A percentile compares a stretch with the other conserved stretches of the same genome.
These are phyloP conservation scores for Cydia pomonella DNA, from an alignment of 1,140 invertebrate species.

Conservation along the genomic window DNA sequence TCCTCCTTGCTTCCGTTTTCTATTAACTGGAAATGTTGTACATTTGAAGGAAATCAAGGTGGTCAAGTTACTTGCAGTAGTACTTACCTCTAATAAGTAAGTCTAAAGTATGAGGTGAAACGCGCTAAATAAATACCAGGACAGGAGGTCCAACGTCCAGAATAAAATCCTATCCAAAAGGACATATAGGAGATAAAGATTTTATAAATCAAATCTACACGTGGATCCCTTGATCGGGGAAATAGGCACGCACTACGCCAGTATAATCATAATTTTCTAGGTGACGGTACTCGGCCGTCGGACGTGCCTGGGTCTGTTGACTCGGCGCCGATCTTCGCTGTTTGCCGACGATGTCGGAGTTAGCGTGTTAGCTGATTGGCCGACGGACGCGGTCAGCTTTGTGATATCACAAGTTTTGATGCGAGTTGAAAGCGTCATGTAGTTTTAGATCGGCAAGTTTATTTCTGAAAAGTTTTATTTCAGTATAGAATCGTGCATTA, in stretches of 20 bases:
- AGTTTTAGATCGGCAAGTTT: background rate
- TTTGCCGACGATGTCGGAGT: constrained; percentile 59
- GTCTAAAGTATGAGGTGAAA: background rate
- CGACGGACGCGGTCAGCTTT: constrained; percentile 44
- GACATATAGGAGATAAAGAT: background rate
- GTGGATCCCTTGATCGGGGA: background rate
- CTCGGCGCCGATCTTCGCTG: constrained; percentile 46
- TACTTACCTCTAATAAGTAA: background rate
- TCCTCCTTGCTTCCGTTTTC: too few relatives aligned
- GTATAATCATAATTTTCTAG: constrained; percentile 27
- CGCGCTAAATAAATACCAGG: background rate
- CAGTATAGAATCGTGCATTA: too few relatives aligned
- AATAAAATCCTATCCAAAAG: background rate
- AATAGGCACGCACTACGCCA: constrained; percentile 23
- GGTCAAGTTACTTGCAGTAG: too few relatives aligned
- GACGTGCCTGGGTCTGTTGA: constrained; percentile 41
- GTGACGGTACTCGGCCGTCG: background rate
- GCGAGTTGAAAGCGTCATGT: background rate
- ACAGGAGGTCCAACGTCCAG: background rate
- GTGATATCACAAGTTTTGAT: constrained; percentile 18
- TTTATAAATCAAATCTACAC: constrained; percentile 11
- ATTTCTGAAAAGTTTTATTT: background rate
- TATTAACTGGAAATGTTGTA: too few relatives aligned
- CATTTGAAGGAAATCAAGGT: too few relatives aligned
- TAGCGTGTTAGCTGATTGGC: constrained; percentile 71